phyloP scores from a whole-genome alignment of 2,888 invertebrate species.

The Icerya purchasi region DNA sequence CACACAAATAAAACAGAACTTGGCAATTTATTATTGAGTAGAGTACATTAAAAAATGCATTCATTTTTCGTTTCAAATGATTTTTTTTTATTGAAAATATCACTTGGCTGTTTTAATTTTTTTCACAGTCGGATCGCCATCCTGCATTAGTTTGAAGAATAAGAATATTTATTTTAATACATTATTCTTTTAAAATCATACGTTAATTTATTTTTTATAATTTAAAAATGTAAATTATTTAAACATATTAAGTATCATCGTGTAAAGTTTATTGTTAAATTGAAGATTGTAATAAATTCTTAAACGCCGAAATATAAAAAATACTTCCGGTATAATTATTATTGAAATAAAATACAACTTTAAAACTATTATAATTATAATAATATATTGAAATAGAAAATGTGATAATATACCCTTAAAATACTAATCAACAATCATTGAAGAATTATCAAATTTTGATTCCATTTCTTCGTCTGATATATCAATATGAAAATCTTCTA shows the following conservation, averaged over 20 bases:
- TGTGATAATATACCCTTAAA: too few species aligned
- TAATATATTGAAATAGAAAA: not conserved
- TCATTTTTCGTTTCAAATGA: too few species aligned
- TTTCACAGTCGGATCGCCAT: too few species aligned
- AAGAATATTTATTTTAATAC: too few species aligned
- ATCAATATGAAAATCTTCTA: conserved; percentile 9
- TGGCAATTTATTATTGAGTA: too few species aligned
- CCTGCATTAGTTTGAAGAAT: too few species aligned
- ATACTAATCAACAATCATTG: not conserved
- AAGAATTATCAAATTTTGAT: not conserved
- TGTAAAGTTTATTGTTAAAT: too few species aligned
- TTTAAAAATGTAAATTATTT: not conserved
- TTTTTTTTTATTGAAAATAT: too few species aligned
- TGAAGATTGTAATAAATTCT: not conserved
- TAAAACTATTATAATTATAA: not conserved
- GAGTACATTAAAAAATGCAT: too few species aligned
- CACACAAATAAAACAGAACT: too few species aligned
- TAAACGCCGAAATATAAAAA: not conserved
- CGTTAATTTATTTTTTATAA: not conserved
- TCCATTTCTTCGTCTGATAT: conserved; percentile 13
- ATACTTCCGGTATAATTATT: not conserved
- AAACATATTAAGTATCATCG: not conserved
- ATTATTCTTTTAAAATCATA: not conserved
- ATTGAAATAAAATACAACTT: not conserved
- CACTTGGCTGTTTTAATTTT: too few species aligned